phyloP scores from a whole-genome alignment of 1,140 invertebrate genomes.

The Aphidius ervi region DNA sequence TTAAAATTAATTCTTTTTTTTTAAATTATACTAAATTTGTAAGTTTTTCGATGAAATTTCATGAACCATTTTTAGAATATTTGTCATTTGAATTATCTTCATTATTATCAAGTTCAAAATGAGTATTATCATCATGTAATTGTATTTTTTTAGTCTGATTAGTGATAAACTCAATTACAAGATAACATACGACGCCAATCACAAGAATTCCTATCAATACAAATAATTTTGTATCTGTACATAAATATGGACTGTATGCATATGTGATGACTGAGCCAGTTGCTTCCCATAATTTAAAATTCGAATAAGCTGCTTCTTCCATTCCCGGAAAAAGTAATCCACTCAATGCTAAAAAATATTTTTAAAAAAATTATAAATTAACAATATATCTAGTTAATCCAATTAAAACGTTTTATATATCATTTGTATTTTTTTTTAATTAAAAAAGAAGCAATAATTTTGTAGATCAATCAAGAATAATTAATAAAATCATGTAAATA shows the following conservation, averaged over 20 bases:
- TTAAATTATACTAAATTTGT: too few relatives aligned
- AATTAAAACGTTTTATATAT: too few relatives aligned
- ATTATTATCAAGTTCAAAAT: slow-evolving; percentile 41
- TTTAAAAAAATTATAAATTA: too few relatives aligned
- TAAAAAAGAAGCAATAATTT: not conserved
- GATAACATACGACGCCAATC: slow-evolving; percentile 71
- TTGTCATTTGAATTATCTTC: slow-evolving; percentile 18
- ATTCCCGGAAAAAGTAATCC: slow-evolving; percentile 82
- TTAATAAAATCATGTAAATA: not conserved
- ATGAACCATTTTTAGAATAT: not conserved
- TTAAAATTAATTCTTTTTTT: too few relatives aligned
- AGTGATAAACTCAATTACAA: slow-evolving; percentile 36
- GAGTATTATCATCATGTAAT: slow-evolving; percentile 29
- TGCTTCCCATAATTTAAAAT: slow-evolving; percentile 88
- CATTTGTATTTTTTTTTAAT: not conserved
- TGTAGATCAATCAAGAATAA: not conserved
- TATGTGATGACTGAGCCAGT: slow-evolving; percentile 86
- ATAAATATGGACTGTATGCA: slow-evolving; percentile 71
- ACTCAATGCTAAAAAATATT: slow-evolving; percentile 68
- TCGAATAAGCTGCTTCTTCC: slow-evolving; percentile 89
- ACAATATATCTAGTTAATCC: too few relatives aligned
- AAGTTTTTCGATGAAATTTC: too few relatives aligned
- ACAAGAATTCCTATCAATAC: slow-evolving; percentile 69
- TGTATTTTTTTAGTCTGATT: slow-evolving; percentile 24
- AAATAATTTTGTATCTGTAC: slow-evolving; percentile 72